These are phyloP conservation scores for Heteronetta atricapilla DNA, from an alignment of 2,113 vertebrate species.

Conservation along the genomic window DNA sequence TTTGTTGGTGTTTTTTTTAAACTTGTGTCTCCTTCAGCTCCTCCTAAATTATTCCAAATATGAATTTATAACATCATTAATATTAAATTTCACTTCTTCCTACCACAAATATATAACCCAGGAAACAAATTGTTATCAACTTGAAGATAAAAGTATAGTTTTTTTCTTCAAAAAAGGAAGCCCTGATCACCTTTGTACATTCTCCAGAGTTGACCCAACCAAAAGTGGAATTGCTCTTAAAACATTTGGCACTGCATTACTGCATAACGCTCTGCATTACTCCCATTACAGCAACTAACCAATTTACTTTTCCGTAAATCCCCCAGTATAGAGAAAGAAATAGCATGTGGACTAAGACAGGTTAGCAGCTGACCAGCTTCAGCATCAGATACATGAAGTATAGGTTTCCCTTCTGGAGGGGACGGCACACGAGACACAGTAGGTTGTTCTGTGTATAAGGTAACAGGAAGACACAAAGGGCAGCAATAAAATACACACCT, in stretches of 20 bases:
- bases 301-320: not conserved
- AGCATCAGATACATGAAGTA: not conserved
- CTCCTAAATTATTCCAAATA: not conserved
- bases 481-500: not conserved
- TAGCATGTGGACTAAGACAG: not conserved
- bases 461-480: not conserved
- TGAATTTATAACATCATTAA: not conserved
- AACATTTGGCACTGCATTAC: not conserved
- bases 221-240: not conserved
- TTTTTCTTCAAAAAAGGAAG: not conserved
- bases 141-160: not conserved
- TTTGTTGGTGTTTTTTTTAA: not conserved
- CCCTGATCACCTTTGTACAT: not conserved
- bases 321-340: not conserved
- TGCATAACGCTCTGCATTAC: not conserved
- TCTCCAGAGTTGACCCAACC: not conserved
- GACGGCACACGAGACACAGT: not conserved
- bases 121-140: not conserved
- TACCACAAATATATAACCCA: not conserved
- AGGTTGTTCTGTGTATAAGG: not conserved
- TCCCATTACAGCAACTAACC: not conserved
- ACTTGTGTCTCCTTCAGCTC: not conserved
- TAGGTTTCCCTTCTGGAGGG: not conserved
- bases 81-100: not conserved
- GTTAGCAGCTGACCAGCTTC: not conserved